Base-by-base conservation (phyloP, 2,888 invertebrate species). In the Laothoe populi region DNA sequence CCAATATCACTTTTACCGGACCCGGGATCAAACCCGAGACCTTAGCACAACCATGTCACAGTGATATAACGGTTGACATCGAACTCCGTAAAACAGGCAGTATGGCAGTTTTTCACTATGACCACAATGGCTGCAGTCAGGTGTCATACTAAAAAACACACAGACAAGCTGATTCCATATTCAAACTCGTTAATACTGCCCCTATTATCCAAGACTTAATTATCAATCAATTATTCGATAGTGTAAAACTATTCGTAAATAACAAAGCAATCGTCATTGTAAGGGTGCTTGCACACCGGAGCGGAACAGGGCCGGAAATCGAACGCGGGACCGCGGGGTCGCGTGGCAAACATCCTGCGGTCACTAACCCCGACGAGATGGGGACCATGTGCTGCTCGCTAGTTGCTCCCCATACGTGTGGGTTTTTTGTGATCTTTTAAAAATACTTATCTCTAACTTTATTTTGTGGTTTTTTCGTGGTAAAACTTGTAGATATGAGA, bases 241-340 rank as follows among this genome's bases (percentile, higher is more conserved):
- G 53, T 62, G 57, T 57, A 49, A 46, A 62, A 38, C 38, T 31
- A 26, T 45, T 38, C 23, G 40, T 24, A 59, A 58, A 57, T 21
- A 38, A 40, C 44, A 35, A 23, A 58, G 48, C 40, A 46, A 40
- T 62, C 38, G 58, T 57, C 48, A 58, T 46, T 61, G 63, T 68
- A 72, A 73, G 72, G 75, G 80, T 73, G 73, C 66, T 64, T 66
- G 59, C 73, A 74, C 76, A 76, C 69, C 66, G 68, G 66, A 70
- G 72, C 74, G 73, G 72, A 75, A 78, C 76, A 75, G 66, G 73
- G 75, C 79, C 85, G 88, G 88, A 88, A 86, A 84, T 82, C 83
- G 83, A 84, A 81, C 82, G 57, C 78, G 77, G 77, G 78, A 77
- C 84, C 73, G 70, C 69, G 75, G 66, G 75, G 77, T 74, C 74